These are phyloP conservation scores for Ammodramus savannarum DNA, from an alignment of 2,113 vertebrate genomes.

Conservation along the genomic window DNA sequence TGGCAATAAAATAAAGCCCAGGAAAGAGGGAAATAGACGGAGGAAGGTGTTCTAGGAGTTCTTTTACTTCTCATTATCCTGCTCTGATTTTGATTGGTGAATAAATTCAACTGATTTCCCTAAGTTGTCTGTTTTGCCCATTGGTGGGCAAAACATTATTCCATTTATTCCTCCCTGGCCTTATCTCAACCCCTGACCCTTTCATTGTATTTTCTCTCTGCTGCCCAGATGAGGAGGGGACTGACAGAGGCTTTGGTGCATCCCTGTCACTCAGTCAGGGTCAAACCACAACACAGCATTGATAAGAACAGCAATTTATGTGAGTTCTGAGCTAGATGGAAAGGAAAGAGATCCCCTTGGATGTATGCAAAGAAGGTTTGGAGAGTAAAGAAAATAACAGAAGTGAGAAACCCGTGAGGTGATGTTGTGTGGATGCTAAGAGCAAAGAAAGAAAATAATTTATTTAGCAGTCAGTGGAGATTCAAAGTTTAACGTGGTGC, in stretches of 20 bases:
- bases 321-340: background rate
- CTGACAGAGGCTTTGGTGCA: background rate
- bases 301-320: background rate
- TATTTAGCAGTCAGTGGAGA: background rate
- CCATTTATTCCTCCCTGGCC: too few species aligned
- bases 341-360: background rate
- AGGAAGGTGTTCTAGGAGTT: background rate
- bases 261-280: background rate
- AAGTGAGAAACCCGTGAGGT: background rate
- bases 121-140: background rate
- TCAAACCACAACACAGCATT: background rate
- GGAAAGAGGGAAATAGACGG: background rate
- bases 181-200: background rate
- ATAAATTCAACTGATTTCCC: background rate
- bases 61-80: background rate
- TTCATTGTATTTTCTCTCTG: background rate
- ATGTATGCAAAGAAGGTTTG: background rate
- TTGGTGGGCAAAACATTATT: background rate
- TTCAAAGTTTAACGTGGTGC: background rate
- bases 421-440: background rate
- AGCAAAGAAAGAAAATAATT: background rate
- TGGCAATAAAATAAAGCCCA: background rate
- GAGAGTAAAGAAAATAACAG: background rate
- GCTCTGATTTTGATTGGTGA: background rate
- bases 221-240: background rate